Base-by-base conservation (phyloP, 1,140 invertebrate species). In the Apis dorsata region DNA sequence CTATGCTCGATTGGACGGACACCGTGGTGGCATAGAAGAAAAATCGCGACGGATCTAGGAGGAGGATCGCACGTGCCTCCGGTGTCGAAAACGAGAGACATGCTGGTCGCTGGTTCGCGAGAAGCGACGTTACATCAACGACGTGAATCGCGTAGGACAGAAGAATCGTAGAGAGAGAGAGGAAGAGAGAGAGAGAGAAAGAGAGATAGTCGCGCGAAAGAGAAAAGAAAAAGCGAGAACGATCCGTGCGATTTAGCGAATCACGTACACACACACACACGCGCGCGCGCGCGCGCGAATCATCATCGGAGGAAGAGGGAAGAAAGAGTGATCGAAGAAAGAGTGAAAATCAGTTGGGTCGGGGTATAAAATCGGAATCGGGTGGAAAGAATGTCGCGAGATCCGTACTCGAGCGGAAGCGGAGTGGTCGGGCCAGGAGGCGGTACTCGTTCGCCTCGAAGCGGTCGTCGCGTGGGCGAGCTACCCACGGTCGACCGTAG, bases 401-500 rank as follows among this genome's bases (percentile, higher is more conserved):
- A 97, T 94, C 95, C 96, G 92, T 97, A 97, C 94, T 95, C 95
- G 81, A 93, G 93, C 86, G 91, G 90, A 82, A 87, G 92, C 91
- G 92, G 95, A 93, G 90, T 92, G 81, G 90, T 93, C 78, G 95
- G 95, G 90, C 91, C 93, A 92, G 93, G 92, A 89, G 93, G 94
- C 81, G 95, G 95, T 88, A 95, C 94, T 87, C 94, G 96, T 88
- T 96, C 95, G 83, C 95, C 95, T 76, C 92, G 95, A 84, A 95
- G 95, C 92, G 94, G 94, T 88, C 94, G 96, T 91, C 94, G 95
- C 78, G 93, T 96, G 77, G 95, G 95, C 89, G 96, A 96, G 93
- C 94, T 97, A 92, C 97, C 97, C 90, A 97, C 97, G 90, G 97
- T 97, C 91, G 97, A 98, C 95, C 96, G 97, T 88, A 97, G 97